Evolutionary conservation across 2,888 invertebrate species (phyloP).

Genomic region (Phytoseiulus persimilis): DNA sequence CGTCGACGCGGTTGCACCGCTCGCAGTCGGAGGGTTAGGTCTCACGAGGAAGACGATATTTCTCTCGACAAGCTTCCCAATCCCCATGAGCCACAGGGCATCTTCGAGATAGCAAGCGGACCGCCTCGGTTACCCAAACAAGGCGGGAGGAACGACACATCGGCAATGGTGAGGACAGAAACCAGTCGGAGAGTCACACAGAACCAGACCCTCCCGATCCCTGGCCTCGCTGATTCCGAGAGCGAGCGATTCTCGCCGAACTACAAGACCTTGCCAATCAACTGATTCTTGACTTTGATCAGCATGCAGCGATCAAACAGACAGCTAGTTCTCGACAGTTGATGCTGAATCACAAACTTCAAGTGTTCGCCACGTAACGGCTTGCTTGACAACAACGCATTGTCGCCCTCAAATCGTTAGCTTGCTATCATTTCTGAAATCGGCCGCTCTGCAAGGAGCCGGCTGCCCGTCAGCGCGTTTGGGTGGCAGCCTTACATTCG

Average conservation of each 20-base stretch:
- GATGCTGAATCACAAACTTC: background rate
- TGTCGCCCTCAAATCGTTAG: background rate
- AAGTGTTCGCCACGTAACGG: background rate
- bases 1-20: too few species aligned
- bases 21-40: too few species aligned
- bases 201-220: too few species aligned
- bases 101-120: too few species aligned
- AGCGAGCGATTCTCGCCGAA: background rate
- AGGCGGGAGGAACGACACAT: too few species aligned
- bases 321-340: background rate
- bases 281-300: background rate
- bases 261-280: background rate
- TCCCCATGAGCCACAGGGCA: too few species aligned
- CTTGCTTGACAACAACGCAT: background rate
- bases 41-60: too few species aligned
- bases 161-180: too few species aligned
- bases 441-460: background rate
- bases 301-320: background rate
- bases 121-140: too few species aligned
- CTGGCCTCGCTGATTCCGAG: too few species aligned
- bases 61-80: too few species aligned
- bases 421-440: background rate
- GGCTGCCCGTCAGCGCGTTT: background rate
- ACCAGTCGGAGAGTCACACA: too few species aligned
- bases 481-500: background rate